Evolutionary conservation across 2,797 vertebrate genomes (phyloP), one percentile per base, ranked within the genome.

Genomic region (Syngnathus acus): DNA sequence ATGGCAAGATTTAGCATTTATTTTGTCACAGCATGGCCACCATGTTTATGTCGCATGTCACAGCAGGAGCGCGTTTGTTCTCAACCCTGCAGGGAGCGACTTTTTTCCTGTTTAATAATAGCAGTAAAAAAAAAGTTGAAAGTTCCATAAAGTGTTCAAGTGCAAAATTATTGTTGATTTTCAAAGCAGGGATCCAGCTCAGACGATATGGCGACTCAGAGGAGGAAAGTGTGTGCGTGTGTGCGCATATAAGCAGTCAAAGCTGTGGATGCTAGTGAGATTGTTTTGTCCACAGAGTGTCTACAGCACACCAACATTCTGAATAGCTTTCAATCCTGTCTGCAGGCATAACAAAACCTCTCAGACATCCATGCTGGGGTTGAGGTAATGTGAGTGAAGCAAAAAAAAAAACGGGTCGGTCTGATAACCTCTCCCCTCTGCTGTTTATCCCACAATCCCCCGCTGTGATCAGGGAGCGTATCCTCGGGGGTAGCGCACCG

Each of bases 391-490:
- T 68, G 59, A 73, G 48, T 10, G 59, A 26, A 77, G 72, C 65
- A 73, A 68, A 58, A 64, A 64, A 64, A 64, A 62, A 64, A 51
- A 5, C 4, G 50, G 69, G 72, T 74, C 70, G 3, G 32, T 32
- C 64, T 77, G 71, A 72, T 72, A 75, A 76, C 77, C 76, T 80
- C 72, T 78, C 54, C 65, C 62, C 69, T 66, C 66, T 67, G 50
- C 68, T 69, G 54, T 77, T 74, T 70, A 82, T 78, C 79, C 70
- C 68, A 67, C 69, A 79, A 68, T 68, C 81, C 79, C 77, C 80
- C 68, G 74, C 73, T 85, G 84, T 80, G 87, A 86, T 87, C 81
- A 82, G 68, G 68, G 62, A 76, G 78, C 57, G 37, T 78, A 79
- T 85, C 87, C 83, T 81, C 71, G 9, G 86, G 84, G 84, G 81